phyloP scores from a whole-genome alignment of 2,888 invertebrate genomes.

The Aplocera efformata region DNA sequence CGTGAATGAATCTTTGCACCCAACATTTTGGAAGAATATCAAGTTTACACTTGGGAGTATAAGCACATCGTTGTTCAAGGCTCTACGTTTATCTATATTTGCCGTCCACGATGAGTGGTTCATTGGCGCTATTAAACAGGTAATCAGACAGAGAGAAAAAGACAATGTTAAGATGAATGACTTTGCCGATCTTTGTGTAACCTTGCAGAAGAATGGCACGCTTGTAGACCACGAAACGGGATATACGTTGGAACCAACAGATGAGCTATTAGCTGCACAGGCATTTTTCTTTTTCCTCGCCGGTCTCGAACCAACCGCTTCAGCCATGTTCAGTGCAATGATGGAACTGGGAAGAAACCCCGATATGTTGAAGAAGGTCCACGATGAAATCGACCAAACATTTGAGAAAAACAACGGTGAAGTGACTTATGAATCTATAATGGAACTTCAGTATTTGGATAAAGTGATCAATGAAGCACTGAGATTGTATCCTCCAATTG shows the following conservation, averaged over 20 bases:
- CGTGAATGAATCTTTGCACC: slow-evolving; percentile 30
- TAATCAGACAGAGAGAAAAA: slow-evolving; percentile 43
- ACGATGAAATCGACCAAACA: slow-evolving; percentile 52
- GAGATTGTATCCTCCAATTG: slow-evolving; percentile 52
- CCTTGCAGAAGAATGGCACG: slow-evolving; percentile 47
- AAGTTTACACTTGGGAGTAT: slow-evolving; percentile 34
- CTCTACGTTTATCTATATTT: slow-evolving; percentile 43
- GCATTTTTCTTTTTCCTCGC: slow-evolving; percentile 61
- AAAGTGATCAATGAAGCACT: slow-evolving; percentile 41
- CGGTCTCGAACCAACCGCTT: slow-evolving; percentile 60
- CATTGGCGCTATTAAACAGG: slow-evolving; percentile 49
- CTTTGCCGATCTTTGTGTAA: slow-evolving; percentile 53
- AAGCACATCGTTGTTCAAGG: slow-evolving; percentile 31
- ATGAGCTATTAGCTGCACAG: slow-evolving; percentile 54
- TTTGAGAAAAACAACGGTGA: slow-evolving; percentile 19
- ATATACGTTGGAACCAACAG: slow-evolving; percentile 48
- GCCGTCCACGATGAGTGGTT: slow-evolving; percentile 48
- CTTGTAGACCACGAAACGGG: slow-evolving; percentile 45
- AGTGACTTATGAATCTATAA: slow-evolving; percentile 20
- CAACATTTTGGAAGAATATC: slow-evolving; percentile 32
- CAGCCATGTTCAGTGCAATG: slow-evolving; percentile 44
- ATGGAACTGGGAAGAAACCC: slow-evolving; percentile 53
- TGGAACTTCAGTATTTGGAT: slow-evolving; percentile 23
- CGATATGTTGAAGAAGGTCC: slow-evolving; percentile 44
- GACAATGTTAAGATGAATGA: slow-evolving; percentile 48